phyloP scores from a whole-genome alignment of 2,888 invertebrate genomes.

The Allygus modestus region DNA sequence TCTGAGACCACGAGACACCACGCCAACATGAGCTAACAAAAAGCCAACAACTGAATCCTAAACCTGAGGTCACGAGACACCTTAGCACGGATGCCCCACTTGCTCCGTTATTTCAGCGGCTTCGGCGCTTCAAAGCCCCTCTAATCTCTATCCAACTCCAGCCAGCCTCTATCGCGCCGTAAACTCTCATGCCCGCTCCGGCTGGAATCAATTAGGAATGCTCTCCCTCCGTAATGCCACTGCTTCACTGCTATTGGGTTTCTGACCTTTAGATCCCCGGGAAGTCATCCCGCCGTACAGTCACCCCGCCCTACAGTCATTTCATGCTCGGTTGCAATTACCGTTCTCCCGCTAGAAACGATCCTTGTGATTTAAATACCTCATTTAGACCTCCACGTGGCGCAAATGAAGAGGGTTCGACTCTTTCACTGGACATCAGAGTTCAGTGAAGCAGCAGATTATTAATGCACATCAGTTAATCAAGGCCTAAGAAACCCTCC shows the following conservation, averaged over 20 bases:
- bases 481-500: no score
- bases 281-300: no score
- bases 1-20: no score
- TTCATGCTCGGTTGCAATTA: background rate
- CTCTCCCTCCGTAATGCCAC: conserved; percentile 22
- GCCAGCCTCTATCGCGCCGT: background rate
- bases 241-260: background rate
- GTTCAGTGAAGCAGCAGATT: no score
- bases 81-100: no score
- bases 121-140: conserved; percentile 20
- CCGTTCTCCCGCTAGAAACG: background rate
- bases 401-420: background rate
- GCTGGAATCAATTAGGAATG: conserved; percentile 21
- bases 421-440: no score
- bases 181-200: conserved; percentile 3
- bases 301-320: background rate
- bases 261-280: conserved; percentile 14
- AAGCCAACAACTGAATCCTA: no score
- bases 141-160: conserved; percentile 22
- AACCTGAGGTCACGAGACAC: no score
- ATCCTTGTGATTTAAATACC: background rate
- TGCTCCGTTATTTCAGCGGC: background rate
- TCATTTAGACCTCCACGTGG: background rate
- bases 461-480: no score
- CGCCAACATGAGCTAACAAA: no score